Evolutionary conservation across 2,113 vertebrate species (phyloP).

Genomic region (Zapornia atra): DNA sequence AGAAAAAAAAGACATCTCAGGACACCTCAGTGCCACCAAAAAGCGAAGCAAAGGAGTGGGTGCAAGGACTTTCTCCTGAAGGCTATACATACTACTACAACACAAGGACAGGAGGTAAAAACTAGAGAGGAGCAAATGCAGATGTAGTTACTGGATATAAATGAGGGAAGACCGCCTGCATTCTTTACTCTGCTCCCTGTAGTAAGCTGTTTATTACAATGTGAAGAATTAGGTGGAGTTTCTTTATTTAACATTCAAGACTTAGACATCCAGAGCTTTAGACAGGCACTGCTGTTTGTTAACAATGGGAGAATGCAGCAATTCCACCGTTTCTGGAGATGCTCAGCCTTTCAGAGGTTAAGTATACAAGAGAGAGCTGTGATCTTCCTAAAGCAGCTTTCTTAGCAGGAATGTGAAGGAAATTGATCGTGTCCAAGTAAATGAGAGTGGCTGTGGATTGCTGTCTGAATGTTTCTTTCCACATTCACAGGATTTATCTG

Average conservation of each 20-base stretch:
- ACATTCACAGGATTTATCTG: not conserved
- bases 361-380: not conserved
- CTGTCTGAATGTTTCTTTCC: not conserved
- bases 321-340: not conserved
- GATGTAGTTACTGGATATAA: not conserved
- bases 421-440: not conserved
- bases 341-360: not conserved
- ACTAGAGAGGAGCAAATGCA: not conserved
- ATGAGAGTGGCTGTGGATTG: not conserved
- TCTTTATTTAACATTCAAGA: not conserved
- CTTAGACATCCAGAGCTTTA: not conserved
- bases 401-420: not conserved
- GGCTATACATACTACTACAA: conserved; percentile 83
- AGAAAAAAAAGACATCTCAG: conserved; percentile 61
- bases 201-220: not conserved
- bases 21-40: conserved; percentile 32
- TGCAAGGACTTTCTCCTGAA: conserved; percentile 76
- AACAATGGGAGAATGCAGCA: not conserved
- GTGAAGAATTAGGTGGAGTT: not conserved
- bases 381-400: not conserved
- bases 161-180: not conserved
- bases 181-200: not conserved
- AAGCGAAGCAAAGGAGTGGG: conserved; percentile 66
- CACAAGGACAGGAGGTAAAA: conserved; percentile 79
- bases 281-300: not conserved